Percentiles rank a stretch among this genome's conserved stretches.
Conservation (phyloP, 35 echinoderm and acorn worm genomes). For the Stichopus chloronotus region DNA sequence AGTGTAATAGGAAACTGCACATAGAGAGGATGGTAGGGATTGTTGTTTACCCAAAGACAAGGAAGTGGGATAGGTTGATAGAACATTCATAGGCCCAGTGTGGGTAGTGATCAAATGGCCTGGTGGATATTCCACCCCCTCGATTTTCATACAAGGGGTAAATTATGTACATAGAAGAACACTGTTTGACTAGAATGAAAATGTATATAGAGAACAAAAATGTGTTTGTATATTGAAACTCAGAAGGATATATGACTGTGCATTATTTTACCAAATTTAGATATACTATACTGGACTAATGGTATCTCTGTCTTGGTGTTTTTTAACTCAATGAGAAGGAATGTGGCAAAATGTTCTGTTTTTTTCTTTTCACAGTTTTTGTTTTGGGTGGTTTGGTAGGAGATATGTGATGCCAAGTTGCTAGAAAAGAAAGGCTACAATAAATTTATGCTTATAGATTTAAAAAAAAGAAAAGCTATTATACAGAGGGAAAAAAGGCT, state of each 20-base stretch:
- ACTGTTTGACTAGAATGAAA: neutral
- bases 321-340: neutral
- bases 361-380: neutral
- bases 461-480: neutral
- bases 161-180: neutral
- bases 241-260: conserved; percentile 4
- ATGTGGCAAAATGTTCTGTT: too few relatives aligned
- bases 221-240: neutral
- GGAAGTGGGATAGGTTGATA: too few relatives aligned
- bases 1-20: too few relatives aligned
- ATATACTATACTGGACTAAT: neutral
- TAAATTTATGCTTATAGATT: neutral
- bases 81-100: too few relatives aligned
- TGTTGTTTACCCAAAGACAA: too few relatives aligned
- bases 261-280: neutral
- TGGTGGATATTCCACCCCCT: too few relatives aligned
- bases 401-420: neutral
- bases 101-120: too few relatives aligned
- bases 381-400: neutral
- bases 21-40: too few relatives aligned
- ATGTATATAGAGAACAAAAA: neutral
- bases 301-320: neutral
- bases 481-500: neutral
- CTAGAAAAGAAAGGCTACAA: neutral
- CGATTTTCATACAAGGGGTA: too few relatives aligned